These are phyloP conservation scores for Allolobophora icterica DNA, from an alignment of 2,888 invertebrate species.

Conservation along the genomic window DNA sequence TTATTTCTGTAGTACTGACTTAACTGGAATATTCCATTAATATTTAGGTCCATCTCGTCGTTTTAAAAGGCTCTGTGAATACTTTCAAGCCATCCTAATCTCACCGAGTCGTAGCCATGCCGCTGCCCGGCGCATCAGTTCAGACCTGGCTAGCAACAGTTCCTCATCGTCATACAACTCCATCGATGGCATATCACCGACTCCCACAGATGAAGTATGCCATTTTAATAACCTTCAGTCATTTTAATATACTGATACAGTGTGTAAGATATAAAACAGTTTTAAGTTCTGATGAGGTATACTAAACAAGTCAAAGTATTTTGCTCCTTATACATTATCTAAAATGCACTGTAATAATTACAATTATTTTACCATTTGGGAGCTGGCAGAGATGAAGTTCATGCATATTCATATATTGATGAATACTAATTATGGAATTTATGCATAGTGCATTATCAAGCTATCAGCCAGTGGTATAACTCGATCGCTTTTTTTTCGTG, in stretches of 20 bases:
- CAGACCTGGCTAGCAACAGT: constrained; percentile 54
- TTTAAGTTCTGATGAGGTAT: neutral
- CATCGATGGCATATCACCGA: constrained; percentile 49
- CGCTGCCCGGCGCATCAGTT: constrained; percentile 60
- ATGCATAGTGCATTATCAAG: too few relatives aligned
- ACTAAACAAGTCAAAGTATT: neutral
- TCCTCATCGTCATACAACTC: constrained; percentile 50
- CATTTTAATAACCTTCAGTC: neutral
- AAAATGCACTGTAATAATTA: too few relatives aligned
- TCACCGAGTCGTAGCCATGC: constrained; percentile 57
- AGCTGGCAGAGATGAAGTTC: too few relatives aligned
- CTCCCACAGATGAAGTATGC: constrained; percentile 44
- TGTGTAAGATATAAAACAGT: neutral
- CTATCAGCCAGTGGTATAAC: too few relatives aligned
- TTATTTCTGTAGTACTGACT: neutral
- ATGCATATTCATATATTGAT: too few relatives aligned
- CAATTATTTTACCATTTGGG: too few relatives aligned
- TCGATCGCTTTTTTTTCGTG: too few relatives aligned
- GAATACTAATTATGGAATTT: too few relatives aligned
- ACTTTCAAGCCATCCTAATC: constrained; percentile 75
- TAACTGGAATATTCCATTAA: neutral
- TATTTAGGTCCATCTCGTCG: constrained; percentile 87
- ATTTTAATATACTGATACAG: neutral
- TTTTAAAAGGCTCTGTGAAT: constrained; percentile 93
- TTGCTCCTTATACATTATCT: too few relatives aligned